These are phyloP conservation scores for Oryzaephilus surinamensis DNA, from an alignment of 1,140 invertebrate genomes.

Conservation along the genomic window DNA sequence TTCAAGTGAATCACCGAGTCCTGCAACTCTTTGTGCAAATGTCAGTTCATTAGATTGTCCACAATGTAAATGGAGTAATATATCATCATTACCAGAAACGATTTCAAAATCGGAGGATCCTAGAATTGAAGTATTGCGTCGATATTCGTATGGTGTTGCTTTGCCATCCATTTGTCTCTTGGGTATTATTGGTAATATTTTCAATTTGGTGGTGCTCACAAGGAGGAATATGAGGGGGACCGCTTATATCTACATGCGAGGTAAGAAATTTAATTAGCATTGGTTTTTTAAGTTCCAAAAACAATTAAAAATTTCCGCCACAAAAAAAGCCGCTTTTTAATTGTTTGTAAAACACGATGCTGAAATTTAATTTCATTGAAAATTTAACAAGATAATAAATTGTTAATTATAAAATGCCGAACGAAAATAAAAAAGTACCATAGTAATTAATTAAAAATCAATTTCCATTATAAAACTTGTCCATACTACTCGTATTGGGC, in stretches of 20 bases:
- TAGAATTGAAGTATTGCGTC: conserved; percentile 46
- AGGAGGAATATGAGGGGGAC: conserved; percentile 64
- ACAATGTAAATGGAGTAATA: conserved; percentile 29
- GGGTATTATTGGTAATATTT: conserved; percentile 62
- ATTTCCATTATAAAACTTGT: no score
- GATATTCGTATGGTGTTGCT: conserved; percentile 58
- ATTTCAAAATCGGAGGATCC: conserved; percentile 41
- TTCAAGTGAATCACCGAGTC: conserved; percentile 28
- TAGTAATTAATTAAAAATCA: no score
- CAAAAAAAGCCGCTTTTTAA: no score
- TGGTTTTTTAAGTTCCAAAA: no score
- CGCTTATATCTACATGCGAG: conserved; percentile 68
- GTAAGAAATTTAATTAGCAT: no score
- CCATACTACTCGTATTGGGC: no score
- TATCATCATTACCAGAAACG: conserved; percentile 15
- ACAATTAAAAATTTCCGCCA: no score
- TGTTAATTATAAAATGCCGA: no score
- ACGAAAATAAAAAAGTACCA: no score
- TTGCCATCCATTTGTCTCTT: conserved; percentile 57
- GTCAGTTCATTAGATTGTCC: conserved; percentile 22
- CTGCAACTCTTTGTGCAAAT: conserved; percentile 25
- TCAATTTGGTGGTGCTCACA: conserved; percentile 62
- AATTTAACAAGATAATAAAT: no score
- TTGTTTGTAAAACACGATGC: no score
- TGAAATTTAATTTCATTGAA: no score